These are phyloP conservation scores for Procavia capensis DNA, from an alignment of 2,113 vertebrate genomes.

Conservation along the genomic window DNA sequence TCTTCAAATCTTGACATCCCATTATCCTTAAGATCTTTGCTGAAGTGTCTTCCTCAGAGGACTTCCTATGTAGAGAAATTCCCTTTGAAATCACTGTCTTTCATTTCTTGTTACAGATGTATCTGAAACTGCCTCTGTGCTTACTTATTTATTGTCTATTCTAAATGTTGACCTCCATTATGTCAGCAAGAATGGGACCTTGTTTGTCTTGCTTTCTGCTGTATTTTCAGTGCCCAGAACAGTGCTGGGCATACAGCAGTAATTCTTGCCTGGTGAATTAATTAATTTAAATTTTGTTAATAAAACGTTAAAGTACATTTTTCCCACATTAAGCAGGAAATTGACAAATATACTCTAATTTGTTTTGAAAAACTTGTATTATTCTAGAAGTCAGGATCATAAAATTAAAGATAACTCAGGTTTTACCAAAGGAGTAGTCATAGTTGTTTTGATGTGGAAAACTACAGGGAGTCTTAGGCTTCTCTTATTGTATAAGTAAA, in stretches of 20 bases:
- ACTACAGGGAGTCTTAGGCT: not conserved
- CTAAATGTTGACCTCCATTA: not conserved
- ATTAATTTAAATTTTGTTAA: not conserved
- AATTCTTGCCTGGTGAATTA: not conserved
- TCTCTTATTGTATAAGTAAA: not conserved
- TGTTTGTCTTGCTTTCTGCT: not conserved
- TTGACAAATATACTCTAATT: not conserved
- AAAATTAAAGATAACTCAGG: not conserved
- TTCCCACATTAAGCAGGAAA: not conserved
- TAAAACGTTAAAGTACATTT: not conserved
- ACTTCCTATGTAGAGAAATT: not conserved
- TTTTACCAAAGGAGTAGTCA: not conserved
- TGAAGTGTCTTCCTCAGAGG: not conserved
- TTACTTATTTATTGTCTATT: not conserved
- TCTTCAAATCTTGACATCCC: not conserved
- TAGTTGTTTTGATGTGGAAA: constrained; percentile 46
- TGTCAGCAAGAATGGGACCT: not conserved
- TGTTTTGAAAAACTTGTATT: constrained; percentile 30
- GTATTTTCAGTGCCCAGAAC: not conserved
- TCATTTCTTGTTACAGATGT: not conserved
- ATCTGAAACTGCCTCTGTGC: not conserved
- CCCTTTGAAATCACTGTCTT: not conserved
- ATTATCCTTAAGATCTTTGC: not conserved
- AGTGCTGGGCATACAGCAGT: not conserved
- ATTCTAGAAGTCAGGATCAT: not conserved